Evolutionary conservation across 2,888 invertebrate genomes (phyloP), one percentile per base, ranked within the genome.

Genomic region (Proisotoma minuta): DNA sequence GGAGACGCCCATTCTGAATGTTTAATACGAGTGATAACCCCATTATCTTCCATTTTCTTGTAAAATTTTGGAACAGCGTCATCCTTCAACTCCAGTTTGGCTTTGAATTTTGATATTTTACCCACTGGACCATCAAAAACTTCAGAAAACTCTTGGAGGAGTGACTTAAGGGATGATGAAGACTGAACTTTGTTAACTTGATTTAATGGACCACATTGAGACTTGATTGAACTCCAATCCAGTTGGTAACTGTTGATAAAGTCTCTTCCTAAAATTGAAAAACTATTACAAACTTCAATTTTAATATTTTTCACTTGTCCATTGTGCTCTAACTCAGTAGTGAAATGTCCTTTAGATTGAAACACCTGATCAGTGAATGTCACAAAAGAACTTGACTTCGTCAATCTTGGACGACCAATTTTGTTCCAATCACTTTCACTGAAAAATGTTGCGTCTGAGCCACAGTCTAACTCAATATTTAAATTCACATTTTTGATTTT

Each of bases 1-100:
- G 77, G 77, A 8, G 76, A 76, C 5, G 68, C 76, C 76, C 76
- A 77, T 23, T 71, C 66, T 40, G 70, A 63, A 59, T 53, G 54
- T 43, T 68, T 64, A 18, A 74, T 68, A 54, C 63, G 63, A 12
- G 57, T 60, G 5, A 76, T 62, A 23, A 74, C 65, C 2, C 70
- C 71, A 15, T 53, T 27, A 3, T 65, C 28, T 8, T 71, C 69
- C 60, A 76, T 57, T 24, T 66, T 34, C 47, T 69, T 73, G 24
- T 66, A 59, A 66, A 73, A 74, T 24, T 66, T 59, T n/a, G 74
- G 73, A 58, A 59, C 69, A n/a, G 74, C 70, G n/a, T 68, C 67
- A 51, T 74, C 72, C 22, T 71, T 47, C 8, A 75, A 48, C 50
- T 69, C 58, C n/a, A 73, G 48, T 2, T 27, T 24, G n/a, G 73